Base-by-base conservation (phyloP, 2,888 invertebrate species). In the Nasonia oneida region DNA sequence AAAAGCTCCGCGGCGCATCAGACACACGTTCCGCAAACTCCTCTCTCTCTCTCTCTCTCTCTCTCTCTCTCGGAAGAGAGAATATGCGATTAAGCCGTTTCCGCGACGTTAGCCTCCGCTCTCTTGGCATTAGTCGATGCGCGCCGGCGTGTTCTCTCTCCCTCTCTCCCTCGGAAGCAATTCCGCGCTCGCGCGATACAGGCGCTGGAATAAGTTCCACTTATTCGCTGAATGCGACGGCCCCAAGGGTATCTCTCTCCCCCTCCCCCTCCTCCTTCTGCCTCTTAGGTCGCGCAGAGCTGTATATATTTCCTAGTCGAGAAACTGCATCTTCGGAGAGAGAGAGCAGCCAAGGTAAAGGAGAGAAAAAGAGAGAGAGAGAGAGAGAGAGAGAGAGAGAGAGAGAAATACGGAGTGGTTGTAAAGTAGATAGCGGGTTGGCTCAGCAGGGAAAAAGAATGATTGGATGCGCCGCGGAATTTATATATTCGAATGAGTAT, bases 171-270 rank as follows among this genome's bases (percentile, higher is more conserved):
- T 67, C 61, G 64, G 73, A 82, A 85, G 85, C 85, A 85, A 85
- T 85, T 85, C 47, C 81, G 57, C 4, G 57, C 29, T 29, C 64
- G 29, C n/a, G 39, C 3, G 75, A 76, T 42, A 47, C 33, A 76
- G 53, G 85, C 85, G 87, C 86, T 76, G 87, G 88, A 88, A 89
- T 89, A 89, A 89, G 89, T 89, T 89, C 88, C 88, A 89, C 89
- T 89, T 89, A 89, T 88, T 89, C 87, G 88, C 76, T 87, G 88
- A 88, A 88, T 89, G 86, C 88, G 88, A 88, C 89, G 87, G 83
- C 88, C 87, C 81, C 50, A 57, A 74, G 47, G 86, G 83, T 67
- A 75, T 88, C 88, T 87, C 84, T 88, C 18, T n/a, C 2, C 4
- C 8, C 5, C 6, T n/a, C 23, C 57, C 2, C 15, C 88, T 86